Base-by-base conservation (phyloP, 1,140 invertebrate species). In the Zaprionus taronus region DNA sequence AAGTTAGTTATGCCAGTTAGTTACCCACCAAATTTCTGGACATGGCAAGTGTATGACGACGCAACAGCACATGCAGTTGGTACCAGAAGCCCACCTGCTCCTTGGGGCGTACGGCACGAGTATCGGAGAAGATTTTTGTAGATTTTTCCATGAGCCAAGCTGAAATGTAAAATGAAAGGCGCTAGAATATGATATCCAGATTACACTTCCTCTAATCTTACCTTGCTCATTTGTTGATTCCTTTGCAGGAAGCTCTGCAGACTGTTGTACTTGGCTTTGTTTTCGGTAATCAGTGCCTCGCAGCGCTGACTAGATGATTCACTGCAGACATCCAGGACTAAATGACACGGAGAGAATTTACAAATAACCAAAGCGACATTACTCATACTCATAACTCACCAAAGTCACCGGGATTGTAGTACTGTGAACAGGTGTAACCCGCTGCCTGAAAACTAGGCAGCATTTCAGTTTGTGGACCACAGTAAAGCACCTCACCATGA, bases 371-470 rank as follows among this genome's bases (percentile, higher is more conserved):
- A 14, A 26, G 17, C 5, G 17, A 5, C 24, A 24, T 24, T 24
- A 24, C 24, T 24, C 4, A 24, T 5, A 24, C 24, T 24, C 24
- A 24, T 5, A 0, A 24, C 60, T 26, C 28, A 92, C 91, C 91
- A 72, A 94, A 96, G 92, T 96, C 96, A 0, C 95, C 94, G 58
- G 95, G 94, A 86, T 96, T 96, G 72, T 96, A 96, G 91, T 95
- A 96, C 49, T 94, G 93, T 1, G 95, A 95, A 78, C 95, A 96
- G 1, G 75, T 63, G 22, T 94, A 95, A 9, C 94, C 95, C 4
- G 94, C 94, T 20, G 91, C 83, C 2, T 86, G 86, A 49, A 96
- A 94, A 0, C 91, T 91, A 0, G 82, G 72, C 5, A 95, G 82
- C 72, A 96, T 89, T 17, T 94, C 93, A 3, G 82, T 84, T 36